Percentiles rank a stretch among this genome's conserved stretches.
Evolutionary conservation across 1,140 invertebrate species (phyloP).

Genomic region (Listronotus oregonensis): DNA sequence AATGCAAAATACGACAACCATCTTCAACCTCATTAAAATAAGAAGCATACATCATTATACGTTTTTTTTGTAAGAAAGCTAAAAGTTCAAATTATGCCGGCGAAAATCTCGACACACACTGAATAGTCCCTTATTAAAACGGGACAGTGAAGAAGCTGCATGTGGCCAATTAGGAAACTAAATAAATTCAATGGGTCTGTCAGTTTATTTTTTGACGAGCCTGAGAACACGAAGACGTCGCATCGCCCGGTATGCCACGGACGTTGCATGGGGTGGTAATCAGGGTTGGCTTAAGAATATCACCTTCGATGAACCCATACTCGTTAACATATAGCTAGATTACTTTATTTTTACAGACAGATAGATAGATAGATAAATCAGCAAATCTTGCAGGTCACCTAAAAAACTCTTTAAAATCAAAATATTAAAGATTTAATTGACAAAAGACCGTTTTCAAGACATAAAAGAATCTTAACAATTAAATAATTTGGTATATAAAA

Average conservation of each 20-base stretch:
- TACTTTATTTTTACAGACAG: no score
- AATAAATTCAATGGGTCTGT: constrained; percentile 34
- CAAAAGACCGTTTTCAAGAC: no score
- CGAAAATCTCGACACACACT: constrained; percentile 22
- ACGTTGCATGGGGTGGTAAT: no score
- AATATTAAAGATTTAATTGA: no score
- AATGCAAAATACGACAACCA: constrained; percentile 2
- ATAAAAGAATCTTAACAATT: no score
- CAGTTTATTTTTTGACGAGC: constrained; percentile 30
- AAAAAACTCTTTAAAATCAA: no score
- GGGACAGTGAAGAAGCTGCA: constrained; percentile 31
- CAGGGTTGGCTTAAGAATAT: no score
- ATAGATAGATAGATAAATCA: no score
- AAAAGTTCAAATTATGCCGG: constrained; percentile 18
- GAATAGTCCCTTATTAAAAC: constrained; percentile 36
- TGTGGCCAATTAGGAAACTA: constrained; percentile 36
- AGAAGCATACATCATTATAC: constrained; percentile 11
- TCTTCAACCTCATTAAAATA: constrained; percentile 13
- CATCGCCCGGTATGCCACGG: constrained; percentile 6
- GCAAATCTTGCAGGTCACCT: no score
- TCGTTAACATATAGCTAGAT: no score
- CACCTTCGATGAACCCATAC: no score
- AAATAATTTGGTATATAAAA: no score
- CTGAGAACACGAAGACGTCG: constrained; percentile 17
- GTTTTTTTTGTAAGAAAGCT: constrained; percentile 5